These are phyloP conservation scores for Nemapogon koenigi DNA, from an alignment of 2,888 invertebrate species.

Conservation along the genomic window DNA sequence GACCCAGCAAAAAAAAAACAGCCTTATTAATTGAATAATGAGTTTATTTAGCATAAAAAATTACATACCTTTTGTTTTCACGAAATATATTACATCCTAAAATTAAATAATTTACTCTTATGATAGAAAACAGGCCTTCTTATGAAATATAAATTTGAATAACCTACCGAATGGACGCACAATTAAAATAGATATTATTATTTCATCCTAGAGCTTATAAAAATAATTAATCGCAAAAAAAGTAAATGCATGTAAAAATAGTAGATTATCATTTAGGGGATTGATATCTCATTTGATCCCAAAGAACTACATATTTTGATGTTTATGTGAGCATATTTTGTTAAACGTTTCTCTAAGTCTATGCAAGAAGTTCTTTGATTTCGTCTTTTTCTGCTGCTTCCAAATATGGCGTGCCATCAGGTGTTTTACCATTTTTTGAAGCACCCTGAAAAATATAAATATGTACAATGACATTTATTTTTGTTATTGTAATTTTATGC, in stretches of 20 bases:
- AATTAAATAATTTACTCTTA: conserved; percentile 52
- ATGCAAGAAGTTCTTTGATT: conserved; percentile 76
- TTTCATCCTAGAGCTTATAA: conserved; percentile 47
- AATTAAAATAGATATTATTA: conserved; percentile 28
- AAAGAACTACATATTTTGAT: conserved; percentile 7
- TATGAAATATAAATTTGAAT: conserved; percentile 8
- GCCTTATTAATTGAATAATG: no score
- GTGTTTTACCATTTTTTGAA: conserved; percentile 80
- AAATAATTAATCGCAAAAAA: conserved; percentile 53
- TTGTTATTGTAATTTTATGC: no score
- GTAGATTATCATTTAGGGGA: conserved; percentile 19
- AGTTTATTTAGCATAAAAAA: conserved; percentile 44
- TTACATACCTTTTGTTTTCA: conserved; percentile 33
- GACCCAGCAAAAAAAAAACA: no score
- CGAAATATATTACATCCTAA: conserved; percentile 38
- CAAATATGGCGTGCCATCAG: conserved; percentile 85
- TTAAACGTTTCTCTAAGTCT: conserved; percentile 9
- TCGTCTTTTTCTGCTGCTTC: conserved; percentile 92
- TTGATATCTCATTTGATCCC: not conserved
- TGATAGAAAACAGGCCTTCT: conserved; percentile 43
- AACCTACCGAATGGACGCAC: conserved; percentile 42
- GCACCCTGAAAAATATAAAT: conserved; percentile 70
- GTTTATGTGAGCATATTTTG: conserved; percentile 34
- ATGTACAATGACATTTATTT: no score
- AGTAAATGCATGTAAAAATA: conserved; percentile 62